These are phyloP conservation scores for Trichogramma evanescens DNA, from an alignment of 2,888 invertebrate species.

Conservation along the genomic window DNA sequence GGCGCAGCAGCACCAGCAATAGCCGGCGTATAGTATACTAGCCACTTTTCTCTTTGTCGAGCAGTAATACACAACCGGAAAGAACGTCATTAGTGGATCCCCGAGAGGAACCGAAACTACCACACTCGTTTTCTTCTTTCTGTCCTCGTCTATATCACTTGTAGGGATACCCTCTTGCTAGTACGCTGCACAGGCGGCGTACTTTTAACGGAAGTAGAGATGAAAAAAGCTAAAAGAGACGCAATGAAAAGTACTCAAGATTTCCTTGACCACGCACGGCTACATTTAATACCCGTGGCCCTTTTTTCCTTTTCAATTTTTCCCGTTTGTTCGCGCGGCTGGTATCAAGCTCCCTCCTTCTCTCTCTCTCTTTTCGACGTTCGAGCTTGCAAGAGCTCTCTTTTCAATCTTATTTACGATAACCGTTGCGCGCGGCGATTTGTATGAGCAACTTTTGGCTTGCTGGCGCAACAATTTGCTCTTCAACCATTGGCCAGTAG, in stretches of 20 bases:
- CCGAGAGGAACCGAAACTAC: conserved; percentile 10
- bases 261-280: conserved; percentile 28
- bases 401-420: conserved; percentile 11
- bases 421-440: background rate
- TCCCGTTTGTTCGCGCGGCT: background rate
- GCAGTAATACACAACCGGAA: background rate
- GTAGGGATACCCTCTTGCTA: background rate
- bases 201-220: background rate
- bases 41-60: background rate
- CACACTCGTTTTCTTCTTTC: background rate
- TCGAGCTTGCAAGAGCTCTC: background rate
- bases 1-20: background rate
- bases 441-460: no score
- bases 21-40: no score
- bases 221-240: conserved; percentile 16
- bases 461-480: no score
- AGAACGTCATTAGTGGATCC: conserved; percentile 14
- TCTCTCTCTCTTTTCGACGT: conserved; percentile 5
- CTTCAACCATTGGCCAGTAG: background rate
- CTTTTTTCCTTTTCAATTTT: conserved; percentile 10
- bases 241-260: conserved; percentile 36
- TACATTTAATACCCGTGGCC: conserved; percentile 30
- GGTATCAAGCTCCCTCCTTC: conserved; percentile 3
- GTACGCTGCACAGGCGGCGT: no score
- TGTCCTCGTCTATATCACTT: conserved; percentile 4